Conservation (phyloP, 2,888 invertebrate genomes). For the Cryptocephalus primarius region DNA sequence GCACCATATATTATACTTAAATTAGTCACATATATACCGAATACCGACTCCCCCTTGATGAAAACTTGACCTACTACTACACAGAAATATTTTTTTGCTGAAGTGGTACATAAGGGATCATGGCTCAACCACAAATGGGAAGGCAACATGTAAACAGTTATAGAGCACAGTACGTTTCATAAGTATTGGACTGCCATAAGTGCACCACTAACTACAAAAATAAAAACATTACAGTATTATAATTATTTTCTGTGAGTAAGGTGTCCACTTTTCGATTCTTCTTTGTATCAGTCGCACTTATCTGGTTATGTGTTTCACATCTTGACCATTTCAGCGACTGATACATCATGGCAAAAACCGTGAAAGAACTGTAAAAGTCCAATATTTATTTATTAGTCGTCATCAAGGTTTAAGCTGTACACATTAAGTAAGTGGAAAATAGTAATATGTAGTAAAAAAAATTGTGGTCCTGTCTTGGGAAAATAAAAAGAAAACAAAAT, state of each 20-base stretch:
- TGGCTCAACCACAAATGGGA: not conserved
- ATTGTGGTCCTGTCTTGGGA: not conserved
- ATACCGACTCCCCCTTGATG: no score
- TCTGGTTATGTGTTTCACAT: slow-evolving; percentile 3
- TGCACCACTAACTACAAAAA: not conserved
- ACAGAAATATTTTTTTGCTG: no score
- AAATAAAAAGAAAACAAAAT: not conserved
- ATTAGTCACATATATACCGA: not conserved
- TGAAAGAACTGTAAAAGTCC: slow-evolving; percentile 30
- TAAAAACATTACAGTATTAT: slow-evolving; percentile 7
- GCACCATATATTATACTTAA: no score
- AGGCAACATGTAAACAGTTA: slow-evolving; percentile 23
- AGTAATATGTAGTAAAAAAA: not conserved
- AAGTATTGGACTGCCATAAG: slow-evolving; percentile 34
- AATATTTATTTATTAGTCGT: slow-evolving; percentile 34
- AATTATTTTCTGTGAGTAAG: slow-evolving; percentile 8
- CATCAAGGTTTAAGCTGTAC: slow-evolving; percentile 36
- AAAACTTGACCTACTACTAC: no score
- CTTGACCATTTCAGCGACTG: slow-evolving; percentile 17
- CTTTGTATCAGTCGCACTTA: slow-evolving; percentile 18
- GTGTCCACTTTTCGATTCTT: slow-evolving; percentile 9
- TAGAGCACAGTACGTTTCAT: slow-evolving; percentile 32
- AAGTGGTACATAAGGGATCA: no score
- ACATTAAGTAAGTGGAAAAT: not conserved
- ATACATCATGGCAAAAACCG: slow-evolving; percentile 17